A percentile compares a stretch with the other conserved stretches of the same genome.
Evolutionary conservation across 2,797 vertebrate genomes (phyloP).

Genomic region (Tokudaia tokunoshimensis): DNA sequence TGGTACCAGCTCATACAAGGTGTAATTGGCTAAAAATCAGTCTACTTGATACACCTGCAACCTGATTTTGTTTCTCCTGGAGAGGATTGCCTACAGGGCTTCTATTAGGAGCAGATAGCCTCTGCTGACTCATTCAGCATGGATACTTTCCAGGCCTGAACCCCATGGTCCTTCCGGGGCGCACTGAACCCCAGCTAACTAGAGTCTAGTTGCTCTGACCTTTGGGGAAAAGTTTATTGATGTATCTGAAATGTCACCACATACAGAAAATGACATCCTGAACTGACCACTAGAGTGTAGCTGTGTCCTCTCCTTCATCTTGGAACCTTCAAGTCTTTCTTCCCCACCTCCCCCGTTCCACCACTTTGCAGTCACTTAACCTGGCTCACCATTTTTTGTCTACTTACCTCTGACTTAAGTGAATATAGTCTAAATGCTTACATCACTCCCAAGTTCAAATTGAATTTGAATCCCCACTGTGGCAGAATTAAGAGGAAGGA

Average conservation of each 20-base stretch:
- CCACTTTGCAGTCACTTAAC: not conserved
- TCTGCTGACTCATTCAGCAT: constrained; percentile 38
- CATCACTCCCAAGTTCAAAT: not conserved
- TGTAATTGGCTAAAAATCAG: constrained; percentile 70
- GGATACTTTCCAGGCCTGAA: not conserved
- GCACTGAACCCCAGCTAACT: not conserved
- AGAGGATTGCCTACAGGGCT: constrained; percentile 55
- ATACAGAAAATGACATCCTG: not conserved
- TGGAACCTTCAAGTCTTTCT: not conserved
- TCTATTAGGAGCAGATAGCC: not conserved
- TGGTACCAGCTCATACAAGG: constrained; percentile 54
- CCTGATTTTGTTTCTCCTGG: constrained; percentile 57
- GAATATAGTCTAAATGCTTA: not conserved
- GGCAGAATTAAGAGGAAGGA: not conserved
- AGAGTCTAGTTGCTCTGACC: not conserved
- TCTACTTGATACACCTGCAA: constrained; percentile 50
- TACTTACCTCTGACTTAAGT: not conserved
- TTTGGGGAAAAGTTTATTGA: not conserved
- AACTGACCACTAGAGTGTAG: not conserved
- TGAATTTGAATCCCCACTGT: not conserved
- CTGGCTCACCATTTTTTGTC: not conserved
- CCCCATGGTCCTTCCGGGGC: not conserved
- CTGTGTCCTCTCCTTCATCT: not conserved
- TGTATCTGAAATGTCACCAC: not conserved
- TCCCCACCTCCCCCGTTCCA: too few species aligned